Evolutionary conservation across 2,113 vertebrate genomes (phyloP), one percentile per base, ranked within the genome.

Genomic region (Acrocephalus arundinaceus): DNA sequence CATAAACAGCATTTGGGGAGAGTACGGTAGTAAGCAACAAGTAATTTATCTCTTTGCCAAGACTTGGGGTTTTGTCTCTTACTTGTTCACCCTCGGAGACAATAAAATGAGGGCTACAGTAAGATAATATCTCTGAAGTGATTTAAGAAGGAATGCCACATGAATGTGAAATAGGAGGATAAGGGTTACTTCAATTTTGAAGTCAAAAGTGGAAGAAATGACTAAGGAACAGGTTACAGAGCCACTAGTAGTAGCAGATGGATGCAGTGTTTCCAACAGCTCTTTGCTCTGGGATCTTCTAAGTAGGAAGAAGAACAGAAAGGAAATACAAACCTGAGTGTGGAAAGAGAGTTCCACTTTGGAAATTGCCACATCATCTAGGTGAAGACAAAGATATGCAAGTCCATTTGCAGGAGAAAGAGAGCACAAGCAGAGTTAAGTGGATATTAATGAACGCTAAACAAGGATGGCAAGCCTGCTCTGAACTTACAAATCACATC

Each of bases 401-500:
- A 93, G 89, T 90, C 92, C 90, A 86, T 95, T 85, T 85, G 73
- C 66, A 78, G 59, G 46, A 93, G 68, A 91, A 93, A 93, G 87
- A 81, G 28, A 91, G 46, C 58, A 76, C 87, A 84, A 97, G 79
- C 45, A 74, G 30, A 89, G 75, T 78, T 94, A 87, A 48, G 94
- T 93, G 96, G 96, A 94, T 96, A 97, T 97, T 92, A 96, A 94
- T 86, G 89, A 96, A 94, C 2, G 1, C 91, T 95, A 96, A 97
- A 97, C 92, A 84, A 94, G 66, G 66, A 90, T 95, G 95, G 93
- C 49, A 90, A 96, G 95, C 89, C 94, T 25, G 68, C 85, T 96
- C 87, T 85, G 62, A 77, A 76, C 87, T 96, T 96, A 96, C 95
- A 97, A 98, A 98, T 97, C 96, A 96, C 88, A 95, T 97, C 95